phyloP scores from a whole-genome alignment of 1,140 invertebrate species.

The Drusus annulatus region DNA sequence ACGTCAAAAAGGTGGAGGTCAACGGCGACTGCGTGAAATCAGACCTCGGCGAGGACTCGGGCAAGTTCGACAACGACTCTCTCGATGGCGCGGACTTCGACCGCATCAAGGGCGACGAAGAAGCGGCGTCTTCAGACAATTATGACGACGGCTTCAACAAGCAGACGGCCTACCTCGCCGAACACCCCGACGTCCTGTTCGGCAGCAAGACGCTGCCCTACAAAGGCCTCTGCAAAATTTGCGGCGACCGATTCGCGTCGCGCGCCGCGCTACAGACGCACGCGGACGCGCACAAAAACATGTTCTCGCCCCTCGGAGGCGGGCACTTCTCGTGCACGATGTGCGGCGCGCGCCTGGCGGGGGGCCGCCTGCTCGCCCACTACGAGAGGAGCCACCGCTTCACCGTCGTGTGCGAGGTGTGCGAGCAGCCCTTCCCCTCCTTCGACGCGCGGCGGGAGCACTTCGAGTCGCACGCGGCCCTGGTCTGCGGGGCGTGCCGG shows the following conservation, averaged over 20 bases:
- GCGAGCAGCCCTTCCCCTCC: neutral
- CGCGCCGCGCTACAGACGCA: neutral
- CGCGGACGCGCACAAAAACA: slow-evolving; percentile 1
- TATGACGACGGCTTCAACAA: too few species aligned
- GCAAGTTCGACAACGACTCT: too few species aligned
- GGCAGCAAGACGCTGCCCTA: too few species aligned
- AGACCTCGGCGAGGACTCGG: neutral
- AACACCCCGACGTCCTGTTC: too few species aligned
- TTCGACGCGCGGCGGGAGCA: neutral
- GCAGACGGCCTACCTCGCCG: too few species aligned
- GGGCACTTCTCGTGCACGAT: neutral
- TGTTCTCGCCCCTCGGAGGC: neutral
- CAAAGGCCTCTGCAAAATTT: slow-evolving; percentile 26
- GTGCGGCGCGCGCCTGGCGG: neutral
- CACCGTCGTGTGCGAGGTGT: neutral
- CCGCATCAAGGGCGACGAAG: too few species aligned
- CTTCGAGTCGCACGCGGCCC: neutral
- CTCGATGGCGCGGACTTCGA: too few species aligned
- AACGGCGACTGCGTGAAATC: too few species aligned
- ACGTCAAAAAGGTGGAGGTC: too few species aligned
- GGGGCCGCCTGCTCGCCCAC: neutral
- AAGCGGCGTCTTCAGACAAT: too few species aligned
- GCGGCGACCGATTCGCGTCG: neutral
- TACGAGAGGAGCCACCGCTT: neutral
- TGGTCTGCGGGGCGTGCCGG: slow-evolving; percentile 1